Evolutionary conservation across 2,113 vertebrate species (phyloP).

Genomic region (Bolborhynchus lineola): DNA sequence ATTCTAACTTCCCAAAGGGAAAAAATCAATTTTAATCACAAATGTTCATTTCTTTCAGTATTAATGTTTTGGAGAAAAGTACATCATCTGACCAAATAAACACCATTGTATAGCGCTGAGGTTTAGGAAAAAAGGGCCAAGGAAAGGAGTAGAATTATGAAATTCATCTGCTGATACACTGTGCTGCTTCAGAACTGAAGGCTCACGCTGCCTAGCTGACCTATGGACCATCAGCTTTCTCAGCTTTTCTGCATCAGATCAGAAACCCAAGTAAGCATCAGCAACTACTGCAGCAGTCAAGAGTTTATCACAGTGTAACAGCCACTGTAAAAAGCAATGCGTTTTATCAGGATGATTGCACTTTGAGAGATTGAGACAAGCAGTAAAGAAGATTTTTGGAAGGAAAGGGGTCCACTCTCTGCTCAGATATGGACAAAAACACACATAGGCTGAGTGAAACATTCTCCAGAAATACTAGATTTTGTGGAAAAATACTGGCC

Average conservation of each 20-base stretch:
- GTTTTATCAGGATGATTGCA: not conserved
- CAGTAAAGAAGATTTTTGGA: not conserved
- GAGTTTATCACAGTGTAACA: not conserved
- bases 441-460: not conserved
- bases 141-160: not conserved
- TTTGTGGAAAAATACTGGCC: not conserved
- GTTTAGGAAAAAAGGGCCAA: slow-evolving; percentile 1
- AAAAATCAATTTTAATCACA: slow-evolving; percentile 99
- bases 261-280: not conserved
- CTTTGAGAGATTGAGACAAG: not conserved
- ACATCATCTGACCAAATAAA: slow-evolving; percentile 89
- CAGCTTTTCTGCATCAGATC: not conserved
- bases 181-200: slow-evolving; percentile 66
- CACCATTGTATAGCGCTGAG: slow-evolving; percentile 58
- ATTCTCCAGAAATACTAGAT: not conserved
- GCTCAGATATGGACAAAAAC: not conserved
- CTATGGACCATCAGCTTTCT: not conserved
- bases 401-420: not conserved
- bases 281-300: not conserved
- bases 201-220: slow-evolving; percentile 6
- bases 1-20: slow-evolving; percentile 91
- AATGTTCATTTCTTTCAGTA: slow-evolving; percentile 85
- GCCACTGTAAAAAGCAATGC: not conserved
- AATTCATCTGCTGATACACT: slow-evolving; percentile 74
- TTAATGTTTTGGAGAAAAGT: slow-evolving; percentile 84